A percentile compares a stretch with the other conserved stretches of the same genome.
Evolutionary conservation across 1,140 invertebrate species (phyloP).

Genomic region (Cotesia chilonis): DNA sequence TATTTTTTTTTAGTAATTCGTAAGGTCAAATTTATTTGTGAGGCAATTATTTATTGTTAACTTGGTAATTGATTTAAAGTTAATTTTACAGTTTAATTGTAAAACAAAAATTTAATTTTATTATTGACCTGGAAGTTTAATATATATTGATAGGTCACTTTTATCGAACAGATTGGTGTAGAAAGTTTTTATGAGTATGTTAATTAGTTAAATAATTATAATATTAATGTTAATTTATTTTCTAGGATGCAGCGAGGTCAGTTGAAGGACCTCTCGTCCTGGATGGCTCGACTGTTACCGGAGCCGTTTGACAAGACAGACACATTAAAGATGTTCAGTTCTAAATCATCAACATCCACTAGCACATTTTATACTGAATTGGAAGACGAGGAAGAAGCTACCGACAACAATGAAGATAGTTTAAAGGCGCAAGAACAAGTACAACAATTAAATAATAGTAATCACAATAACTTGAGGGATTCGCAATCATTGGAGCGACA

Average conservation of each 20-base stretch:
- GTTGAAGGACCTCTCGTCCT: conserved; percentile 59
- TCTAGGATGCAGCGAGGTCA: conserved; percentile 60
- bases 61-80: too few species aligned
- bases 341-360: conserved; percentile 51
- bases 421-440: conserved; percentile 20
- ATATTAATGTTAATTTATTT: background rate
- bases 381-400: conserved; percentile 45
- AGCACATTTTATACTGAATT: conserved; percentile 63
- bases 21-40: too few species aligned
- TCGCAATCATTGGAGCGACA: conserved; percentile 50
- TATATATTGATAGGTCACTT: too few species aligned
- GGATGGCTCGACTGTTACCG: conserved; percentile 54
- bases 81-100: too few species aligned
- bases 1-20: too few species aligned
- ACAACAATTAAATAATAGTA: conserved; percentile 33
- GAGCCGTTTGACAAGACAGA: conserved; percentile 53
- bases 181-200: too few species aligned
- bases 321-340: conserved; percentile 60
- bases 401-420: conserved; percentile 37
- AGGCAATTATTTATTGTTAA: too few species aligned
- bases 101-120: too few species aligned
- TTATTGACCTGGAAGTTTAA: too few species aligned
- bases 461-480: conserved; percentile 40
- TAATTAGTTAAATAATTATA: background rate
- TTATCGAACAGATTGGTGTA: too few species aligned